Percentiles rank a stretch among this genome's conserved stretches.
Evolutionary conservation across 2,113 vertebrate species (phyloP).

Genomic region (Lipotes vexillifer): DNA sequence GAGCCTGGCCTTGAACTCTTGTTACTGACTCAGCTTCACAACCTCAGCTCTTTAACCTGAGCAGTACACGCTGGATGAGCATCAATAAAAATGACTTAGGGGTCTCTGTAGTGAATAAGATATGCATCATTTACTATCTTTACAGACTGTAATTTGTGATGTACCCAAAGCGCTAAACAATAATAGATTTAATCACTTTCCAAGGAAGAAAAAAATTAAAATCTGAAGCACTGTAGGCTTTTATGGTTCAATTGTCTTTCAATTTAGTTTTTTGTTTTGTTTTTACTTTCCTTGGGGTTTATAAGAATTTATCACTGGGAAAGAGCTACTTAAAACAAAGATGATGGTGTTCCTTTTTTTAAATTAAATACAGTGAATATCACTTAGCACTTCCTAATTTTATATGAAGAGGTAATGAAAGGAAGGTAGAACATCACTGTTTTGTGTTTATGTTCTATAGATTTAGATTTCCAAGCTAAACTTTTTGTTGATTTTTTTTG

Average conservation of each 20-base stretch:
- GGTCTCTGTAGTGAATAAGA: neutral
- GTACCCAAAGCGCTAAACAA: neutral
- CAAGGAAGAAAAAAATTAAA: neutral
- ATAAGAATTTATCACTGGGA: slow-evolving; percentile 8
- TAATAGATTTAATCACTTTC: neutral
- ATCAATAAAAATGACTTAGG: neutral
- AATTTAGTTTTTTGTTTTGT: neutral
- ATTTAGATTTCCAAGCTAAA: slow-evolving; percentile 58
- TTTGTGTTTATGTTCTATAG: slow-evolving; percentile 55
- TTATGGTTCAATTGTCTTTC: neutral
- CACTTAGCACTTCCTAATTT: neutral
- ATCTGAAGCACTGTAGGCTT: neutral
- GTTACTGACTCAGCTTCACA: neutral
- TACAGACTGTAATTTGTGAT: neutral
- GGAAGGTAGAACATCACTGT: neutral
- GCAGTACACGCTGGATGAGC: neutral
- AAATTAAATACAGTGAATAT: neutral
- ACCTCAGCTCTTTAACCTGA: neutral
- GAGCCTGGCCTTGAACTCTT: neutral
- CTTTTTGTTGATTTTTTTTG: neutral
- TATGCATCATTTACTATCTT: neutral
- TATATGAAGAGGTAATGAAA: slow-evolving; percentile 12
- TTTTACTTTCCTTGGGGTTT: neutral
- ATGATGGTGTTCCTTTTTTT: neutral
- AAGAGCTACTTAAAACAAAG: neutral